Conservation (phyloP, 1,140 invertebrate genomes). For the Amyelois transitella region DNA sequence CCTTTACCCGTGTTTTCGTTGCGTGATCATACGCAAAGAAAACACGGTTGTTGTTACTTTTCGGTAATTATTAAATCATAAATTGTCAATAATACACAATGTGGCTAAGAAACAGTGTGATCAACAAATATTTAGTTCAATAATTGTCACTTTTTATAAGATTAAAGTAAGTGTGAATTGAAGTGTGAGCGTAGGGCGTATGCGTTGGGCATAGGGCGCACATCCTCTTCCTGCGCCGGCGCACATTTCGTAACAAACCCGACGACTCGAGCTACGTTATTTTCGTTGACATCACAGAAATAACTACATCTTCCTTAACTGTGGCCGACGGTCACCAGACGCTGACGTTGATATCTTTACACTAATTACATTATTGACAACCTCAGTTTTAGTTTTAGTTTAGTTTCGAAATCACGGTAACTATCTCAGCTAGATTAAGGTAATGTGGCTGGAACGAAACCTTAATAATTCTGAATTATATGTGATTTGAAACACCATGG, state of each 20-base stretch:
- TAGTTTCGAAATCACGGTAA: slow-evolving; percentile 33
- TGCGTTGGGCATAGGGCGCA: slow-evolving; percentile 24
- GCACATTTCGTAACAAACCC: slow-evolving; percentile 56
- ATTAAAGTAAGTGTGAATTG: not conserved
- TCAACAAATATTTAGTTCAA: no score
- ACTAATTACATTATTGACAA: slow-evolving; percentile 70
- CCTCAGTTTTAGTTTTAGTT: slow-evolving; percentile 38
- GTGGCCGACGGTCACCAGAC: slow-evolving; percentile 36
- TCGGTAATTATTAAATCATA: no score
- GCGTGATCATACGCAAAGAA: no score
- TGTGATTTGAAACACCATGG: no score
- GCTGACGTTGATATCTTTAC: slow-evolving; percentile 65
- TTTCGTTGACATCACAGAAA: slow-evolving; percentile 68
- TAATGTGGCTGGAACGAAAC: no score
- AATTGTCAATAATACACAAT: no score
- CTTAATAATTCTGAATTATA: no score
- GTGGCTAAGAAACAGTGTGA: no score
- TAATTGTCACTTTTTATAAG: no score
- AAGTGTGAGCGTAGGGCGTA: slow-evolving; percentile 11
- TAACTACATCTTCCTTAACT: slow-evolving; percentile 59
- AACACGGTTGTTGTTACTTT: no score
- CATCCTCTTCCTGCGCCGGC: slow-evolving; percentile 59
- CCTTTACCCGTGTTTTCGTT: no score
- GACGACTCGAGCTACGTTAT: slow-evolving; percentile 45
- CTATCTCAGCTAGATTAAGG: no score